phyloP scores from a whole-genome alignment of 1,140 invertebrate species.

The Lepidurus packardi region DNA sequence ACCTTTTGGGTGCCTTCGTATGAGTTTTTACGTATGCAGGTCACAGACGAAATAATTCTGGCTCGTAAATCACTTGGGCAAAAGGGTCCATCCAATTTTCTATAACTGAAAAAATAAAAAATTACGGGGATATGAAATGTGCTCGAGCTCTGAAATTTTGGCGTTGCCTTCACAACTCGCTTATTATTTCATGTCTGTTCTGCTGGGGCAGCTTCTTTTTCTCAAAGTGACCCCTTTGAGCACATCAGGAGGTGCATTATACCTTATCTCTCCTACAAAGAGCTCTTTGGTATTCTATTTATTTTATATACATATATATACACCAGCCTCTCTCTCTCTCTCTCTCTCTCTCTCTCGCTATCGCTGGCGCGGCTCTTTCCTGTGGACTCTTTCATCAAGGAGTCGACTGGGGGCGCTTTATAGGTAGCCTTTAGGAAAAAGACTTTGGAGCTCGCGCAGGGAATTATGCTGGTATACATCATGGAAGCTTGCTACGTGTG shows the following conservation, averaged over 20 bases:
- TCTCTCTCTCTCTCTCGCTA: no score
- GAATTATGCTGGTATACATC: conserved; percentile 11
- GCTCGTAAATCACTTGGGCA: not conserved
- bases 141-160: not conserved
- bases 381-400: not conserved
- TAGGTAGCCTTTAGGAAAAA: conserved; percentile 10
- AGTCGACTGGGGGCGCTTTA: conserved; percentile 20
- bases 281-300: not conserved
- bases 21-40: conserved; percentile 6
- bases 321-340: no score
- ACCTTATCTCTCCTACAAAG: not conserved
- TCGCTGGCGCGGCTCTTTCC: no score
- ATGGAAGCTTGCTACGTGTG: not conserved
- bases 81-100: not conserved
- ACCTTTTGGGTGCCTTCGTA: not conserved
- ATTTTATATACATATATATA: no score
- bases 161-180: not conserved
- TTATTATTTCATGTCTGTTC: conserved; percentile 4
- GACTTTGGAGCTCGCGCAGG: not conserved
- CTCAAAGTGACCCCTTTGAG: conserved; percentile 4
- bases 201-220: not conserved
- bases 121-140: not conserved
- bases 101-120: conserved; percentile 7
- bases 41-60: conserved; percentile 3
- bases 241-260: conserved; percentile 17